Conservation (phyloP, 2,888 invertebrate genomes). For the Mesorhabditis belari region DNA sequence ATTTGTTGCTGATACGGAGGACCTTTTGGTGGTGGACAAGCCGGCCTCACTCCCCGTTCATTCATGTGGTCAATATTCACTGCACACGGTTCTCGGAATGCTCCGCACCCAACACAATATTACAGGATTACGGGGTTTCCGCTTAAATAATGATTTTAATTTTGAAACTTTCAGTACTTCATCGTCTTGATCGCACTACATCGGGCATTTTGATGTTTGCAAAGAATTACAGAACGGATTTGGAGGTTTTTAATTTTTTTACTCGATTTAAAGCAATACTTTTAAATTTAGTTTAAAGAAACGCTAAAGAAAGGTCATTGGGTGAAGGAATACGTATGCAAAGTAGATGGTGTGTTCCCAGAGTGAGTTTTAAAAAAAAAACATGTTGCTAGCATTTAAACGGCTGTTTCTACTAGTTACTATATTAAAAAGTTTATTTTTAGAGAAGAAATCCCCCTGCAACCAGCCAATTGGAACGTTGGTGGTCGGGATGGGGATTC, state of each 20-base stretch:
- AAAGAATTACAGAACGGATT: slow-evolving; percentile 82
- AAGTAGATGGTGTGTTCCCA: slow-evolving; percentile 87
- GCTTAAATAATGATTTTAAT: no score
- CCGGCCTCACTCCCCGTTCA: slow-evolving; percentile 60
- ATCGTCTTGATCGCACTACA: slow-evolving; percentile 74
- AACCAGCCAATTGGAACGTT: slow-evolving; percentile 47
- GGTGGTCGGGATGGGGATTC: slow-evolving; percentile 85
- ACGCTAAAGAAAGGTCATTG: slow-evolving; percentile 86
- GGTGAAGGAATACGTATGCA: slow-evolving; percentile 87
- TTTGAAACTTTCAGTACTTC: slow-evolving; percentile 44
- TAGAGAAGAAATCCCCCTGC: slow-evolving; percentile 44
- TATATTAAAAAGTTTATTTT: slow-evolving; percentile 11
- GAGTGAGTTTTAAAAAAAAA: slow-evolving; percentile 69
- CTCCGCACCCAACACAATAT: slow-evolving; percentile 84
- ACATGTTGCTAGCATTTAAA: no score
- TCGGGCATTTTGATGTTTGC: slow-evolving; percentile 88
- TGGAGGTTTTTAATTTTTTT: slow-evolving; percentile 70
- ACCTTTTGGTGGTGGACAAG: slow-evolving; percentile 77
- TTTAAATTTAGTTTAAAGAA: slow-evolving; percentile 72
- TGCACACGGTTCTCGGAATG: slow-evolving; percentile 92
- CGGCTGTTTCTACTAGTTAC: no score
- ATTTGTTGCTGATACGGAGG: slow-evolving; percentile 94
- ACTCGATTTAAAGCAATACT: slow-evolving; percentile 64
- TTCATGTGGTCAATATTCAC: slow-evolving; percentile 92
- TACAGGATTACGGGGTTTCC: slow-evolving; percentile 44